These are phyloP conservation scores for Trissolcus basalis DNA, from an alignment of 1,140 invertebrate species.

Conservation along the genomic window DNA sequence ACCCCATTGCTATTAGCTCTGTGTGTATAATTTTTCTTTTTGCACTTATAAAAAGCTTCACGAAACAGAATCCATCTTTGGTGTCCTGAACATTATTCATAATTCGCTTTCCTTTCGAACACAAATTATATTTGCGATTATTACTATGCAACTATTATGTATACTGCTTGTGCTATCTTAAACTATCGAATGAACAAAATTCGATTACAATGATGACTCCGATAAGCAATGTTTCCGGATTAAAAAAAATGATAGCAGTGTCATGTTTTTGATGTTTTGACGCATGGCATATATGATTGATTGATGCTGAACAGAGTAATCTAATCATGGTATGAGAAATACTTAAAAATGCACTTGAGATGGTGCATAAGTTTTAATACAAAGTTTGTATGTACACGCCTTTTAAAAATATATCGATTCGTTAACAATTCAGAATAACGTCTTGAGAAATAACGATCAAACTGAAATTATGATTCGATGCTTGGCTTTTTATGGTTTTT, in stretches of 20 bases:
- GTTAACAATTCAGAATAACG: conserved; percentile 14
- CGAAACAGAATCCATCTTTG: conserved; percentile 73
- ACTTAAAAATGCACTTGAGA: no score
- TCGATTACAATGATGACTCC: no score
- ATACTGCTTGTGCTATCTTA: conserved; percentile 31
- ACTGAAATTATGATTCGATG: conserved; percentile 41
- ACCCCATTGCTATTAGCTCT: no score
- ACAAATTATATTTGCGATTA: conserved; percentile 41
- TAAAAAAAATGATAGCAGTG: no score
- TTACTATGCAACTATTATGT: conserved; percentile 51
- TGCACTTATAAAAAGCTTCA: no score
- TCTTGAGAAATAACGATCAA: conserved; percentile 21
- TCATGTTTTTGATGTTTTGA: no score
- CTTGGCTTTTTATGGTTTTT: conserved; percentile 39
- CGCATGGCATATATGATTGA: no score
- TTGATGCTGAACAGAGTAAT: no score
- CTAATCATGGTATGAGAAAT: no score
- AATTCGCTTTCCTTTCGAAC: conserved; percentile 37
- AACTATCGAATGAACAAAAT: no score
- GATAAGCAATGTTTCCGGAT: no score
- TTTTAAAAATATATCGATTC: conserved; percentile 16
- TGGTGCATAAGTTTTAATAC: conserved; percentile 21
- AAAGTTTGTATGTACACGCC: conserved; percentile 24
- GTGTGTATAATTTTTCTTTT: no score
- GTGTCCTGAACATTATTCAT: conserved; percentile 72